Conservation (phyloP, 2,888 invertebrate genomes). For the Phengaris arion region DNA sequence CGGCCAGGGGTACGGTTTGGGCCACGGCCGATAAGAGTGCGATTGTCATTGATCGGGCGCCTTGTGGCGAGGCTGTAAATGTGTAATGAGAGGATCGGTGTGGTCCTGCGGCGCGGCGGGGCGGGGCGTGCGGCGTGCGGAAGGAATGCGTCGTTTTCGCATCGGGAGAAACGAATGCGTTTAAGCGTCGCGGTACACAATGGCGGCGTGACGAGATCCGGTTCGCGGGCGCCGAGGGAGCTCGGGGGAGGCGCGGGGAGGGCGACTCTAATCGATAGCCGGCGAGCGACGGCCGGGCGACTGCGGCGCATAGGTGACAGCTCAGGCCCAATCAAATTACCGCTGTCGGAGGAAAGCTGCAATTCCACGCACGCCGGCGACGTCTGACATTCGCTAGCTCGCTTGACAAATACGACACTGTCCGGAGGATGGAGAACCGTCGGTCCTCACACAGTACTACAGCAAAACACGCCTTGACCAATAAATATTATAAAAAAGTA, state of each 20-base stretch:
- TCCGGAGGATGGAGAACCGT: neutral
- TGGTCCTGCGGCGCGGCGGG: constrained; percentile 57
- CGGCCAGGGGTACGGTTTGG: neutral
- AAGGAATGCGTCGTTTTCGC: constrained; percentile 80
- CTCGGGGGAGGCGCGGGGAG: constrained; percentile 50
- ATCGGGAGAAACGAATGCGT: constrained; percentile 80
- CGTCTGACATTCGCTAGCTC: constrained; percentile 13
- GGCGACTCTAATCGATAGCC: constrained; percentile 76
- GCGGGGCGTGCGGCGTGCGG: constrained; percentile 67
- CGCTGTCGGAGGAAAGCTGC: constrained; percentile 72
- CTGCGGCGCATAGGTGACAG: constrained; percentile 79
- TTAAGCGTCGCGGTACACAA: constrained; percentile 80
- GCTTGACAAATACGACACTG: constrained; percentile 2
- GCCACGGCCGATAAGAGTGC: constrained; percentile 20
- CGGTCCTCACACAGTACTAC: neutral
- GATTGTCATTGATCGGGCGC: constrained; percentile 35
- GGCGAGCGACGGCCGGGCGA: constrained; percentile 78
- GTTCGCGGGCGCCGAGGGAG: constrained; percentile 73
- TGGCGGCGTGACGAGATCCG: constrained; percentile 80
- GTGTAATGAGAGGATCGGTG: constrained; percentile 70
- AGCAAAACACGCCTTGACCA: neutral
- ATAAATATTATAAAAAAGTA: neutral
- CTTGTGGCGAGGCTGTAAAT: constrained; percentile 50
- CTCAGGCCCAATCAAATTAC: constrained; percentile 78
- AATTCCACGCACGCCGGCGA: constrained; percentile 58